Evolutionary conservation across 2,797 vertebrate genomes (phyloP).

Genomic region (Danio kyathit): DNA sequence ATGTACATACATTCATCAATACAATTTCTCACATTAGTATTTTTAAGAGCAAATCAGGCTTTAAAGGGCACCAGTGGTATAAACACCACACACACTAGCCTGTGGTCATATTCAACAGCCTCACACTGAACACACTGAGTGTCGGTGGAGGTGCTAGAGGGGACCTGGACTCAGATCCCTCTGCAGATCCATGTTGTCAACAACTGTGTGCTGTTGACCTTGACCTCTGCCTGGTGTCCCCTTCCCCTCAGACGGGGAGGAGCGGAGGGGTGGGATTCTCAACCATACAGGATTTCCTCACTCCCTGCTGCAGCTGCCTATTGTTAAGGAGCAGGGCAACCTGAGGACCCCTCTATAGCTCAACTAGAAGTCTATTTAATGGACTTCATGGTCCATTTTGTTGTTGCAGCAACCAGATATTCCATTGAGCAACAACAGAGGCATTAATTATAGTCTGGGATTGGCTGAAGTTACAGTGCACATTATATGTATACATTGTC

Average conservation of each 20-base stretch:
- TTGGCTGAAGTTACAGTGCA: background rate
- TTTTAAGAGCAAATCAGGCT: background rate
- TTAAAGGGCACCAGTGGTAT: background rate
- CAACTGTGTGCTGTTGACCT: slow-evolving; percentile 74
- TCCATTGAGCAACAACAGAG: background rate
- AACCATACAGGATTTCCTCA: slow-evolving; percentile 86
- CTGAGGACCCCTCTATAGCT: slow-evolving; percentile 64
- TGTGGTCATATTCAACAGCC: slow-evolving; percentile 8
- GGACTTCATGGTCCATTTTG: background rate
- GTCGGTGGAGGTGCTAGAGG: slow-evolving; percentile 41
- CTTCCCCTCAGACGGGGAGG: slow-evolving; percentile 57
- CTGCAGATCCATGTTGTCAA: slow-evolving; percentile 71
- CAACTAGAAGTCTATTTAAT: background rate
- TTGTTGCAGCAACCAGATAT: background rate
- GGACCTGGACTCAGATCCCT: slow-evolving; percentile 62
- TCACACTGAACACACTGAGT: slow-evolving; percentile 16
- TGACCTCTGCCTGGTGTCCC: slow-evolving; percentile 72
- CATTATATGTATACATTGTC: background rate
- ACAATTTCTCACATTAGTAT: background rate
- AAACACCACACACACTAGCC: background rate
- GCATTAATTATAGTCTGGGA: background rate
- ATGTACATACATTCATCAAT: background rate
- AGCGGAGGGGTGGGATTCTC: slow-evolving; percentile 72
- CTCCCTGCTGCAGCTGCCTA: slow-evolving; percentile 76
- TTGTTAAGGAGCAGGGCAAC: slow-evolving; percentile 77